Percentiles rank a stretch among this genome's conserved stretches.
These are phyloP conservation scores for Scaeva pyrastri DNA, from an alignment of 2,888 invertebrate species.

Conservation along the genomic window DNA sequence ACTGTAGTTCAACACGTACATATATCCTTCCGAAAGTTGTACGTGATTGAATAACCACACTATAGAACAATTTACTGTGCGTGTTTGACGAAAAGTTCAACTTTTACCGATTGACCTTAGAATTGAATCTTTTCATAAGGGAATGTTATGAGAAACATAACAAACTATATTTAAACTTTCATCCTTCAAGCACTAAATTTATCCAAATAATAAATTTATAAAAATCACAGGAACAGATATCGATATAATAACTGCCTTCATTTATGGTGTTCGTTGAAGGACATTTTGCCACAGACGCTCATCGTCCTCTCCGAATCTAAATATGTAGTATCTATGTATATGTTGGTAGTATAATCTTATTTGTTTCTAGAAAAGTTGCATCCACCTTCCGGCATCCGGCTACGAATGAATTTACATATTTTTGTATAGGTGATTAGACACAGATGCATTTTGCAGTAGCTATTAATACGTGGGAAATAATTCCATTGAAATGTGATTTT, in stretches of 20 bases:
- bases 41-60: too few relatives aligned
- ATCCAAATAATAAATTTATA: background rate
- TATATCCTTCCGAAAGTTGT: too few relatives aligned
- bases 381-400: background rate
- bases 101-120: too few relatives aligned
- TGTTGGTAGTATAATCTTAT: too few relatives aligned
- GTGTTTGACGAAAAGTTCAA: too few relatives aligned
- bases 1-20: too few relatives aligned
- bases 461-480: background rate
- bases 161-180: background rate
- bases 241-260: background rate
- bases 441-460: background rate
- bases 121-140: too few relatives aligned
- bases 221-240: background rate
- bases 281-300: background rate
- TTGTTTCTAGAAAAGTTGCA: background rate
- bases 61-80: too few relatives aligned
- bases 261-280: background rate
- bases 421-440: background rate
- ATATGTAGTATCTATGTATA: too few relatives aligned
- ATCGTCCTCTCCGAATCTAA: background rate
- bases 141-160: background rate
- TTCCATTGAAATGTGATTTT: background rate
- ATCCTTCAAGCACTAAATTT: background rate
- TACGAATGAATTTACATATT: background rate